phyloP scores from a whole-genome alignment of 2,797 vertebrate species.

The Tadarida brasiliensis region DNA sequence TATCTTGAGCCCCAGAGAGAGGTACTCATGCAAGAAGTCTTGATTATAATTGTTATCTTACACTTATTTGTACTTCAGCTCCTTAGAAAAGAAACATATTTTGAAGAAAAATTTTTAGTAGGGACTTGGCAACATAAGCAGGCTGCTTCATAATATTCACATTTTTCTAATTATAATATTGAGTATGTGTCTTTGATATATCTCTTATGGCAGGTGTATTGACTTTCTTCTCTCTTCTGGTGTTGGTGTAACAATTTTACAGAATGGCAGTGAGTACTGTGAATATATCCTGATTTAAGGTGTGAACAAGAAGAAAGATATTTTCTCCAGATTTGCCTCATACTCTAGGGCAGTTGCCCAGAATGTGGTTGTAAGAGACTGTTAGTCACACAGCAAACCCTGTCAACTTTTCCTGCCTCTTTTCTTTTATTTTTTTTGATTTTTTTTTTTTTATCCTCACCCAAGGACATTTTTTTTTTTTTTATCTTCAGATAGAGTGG shows the following conservation, averaged over 20 bases:
- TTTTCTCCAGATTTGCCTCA: constrained; percentile 62
- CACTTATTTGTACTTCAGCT: constrained; percentile 35
- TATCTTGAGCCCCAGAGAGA: constrained; percentile 23
- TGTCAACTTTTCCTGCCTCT: background rate
- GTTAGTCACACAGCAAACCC: background rate
- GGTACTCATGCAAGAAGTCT: constrained; percentile 36
- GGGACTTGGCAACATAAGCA: constrained; percentile 28
- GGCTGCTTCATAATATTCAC: constrained; percentile 52
- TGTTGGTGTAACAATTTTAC: constrained; percentile 67
- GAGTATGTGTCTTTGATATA: constrained; percentile 44
- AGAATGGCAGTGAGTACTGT: constrained; percentile 58
- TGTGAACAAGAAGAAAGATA: constrained; percentile 62
- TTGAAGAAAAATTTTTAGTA: constrained; percentile 65
- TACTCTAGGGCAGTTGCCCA: constrained; percentile 35
- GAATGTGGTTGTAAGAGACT: constrained; percentile 47
- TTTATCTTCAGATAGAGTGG: too few species aligned
- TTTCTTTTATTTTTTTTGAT: too few species aligned
- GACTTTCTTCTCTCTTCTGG: constrained; percentile 58
- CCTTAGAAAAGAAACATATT: constrained; percentile 28
- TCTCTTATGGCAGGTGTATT: constrained; percentile 61
- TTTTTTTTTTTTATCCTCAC: too few species aligned
- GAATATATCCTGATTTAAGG: constrained; percentile 65
- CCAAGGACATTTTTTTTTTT: too few species aligned
- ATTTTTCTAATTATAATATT: constrained; percentile 63
- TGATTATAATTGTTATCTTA: constrained; percentile 51